phyloP scores from a whole-genome alignment of 2,797 vertebrate species.

The Lutjanus campechanus region DNA sequence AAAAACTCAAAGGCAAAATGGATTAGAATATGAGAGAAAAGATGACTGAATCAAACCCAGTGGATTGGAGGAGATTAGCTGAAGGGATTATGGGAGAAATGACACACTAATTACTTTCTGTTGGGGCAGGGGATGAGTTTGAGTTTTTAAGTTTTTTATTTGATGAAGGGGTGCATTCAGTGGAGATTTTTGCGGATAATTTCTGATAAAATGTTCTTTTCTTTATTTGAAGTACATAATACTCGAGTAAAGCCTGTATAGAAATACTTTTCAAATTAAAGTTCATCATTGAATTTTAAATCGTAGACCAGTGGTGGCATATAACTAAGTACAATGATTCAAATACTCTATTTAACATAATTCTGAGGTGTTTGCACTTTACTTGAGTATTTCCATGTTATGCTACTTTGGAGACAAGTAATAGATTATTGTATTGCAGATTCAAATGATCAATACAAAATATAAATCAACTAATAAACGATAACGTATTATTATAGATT shows the following conservation, averaged over 20 bases:
- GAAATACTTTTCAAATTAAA: background rate
- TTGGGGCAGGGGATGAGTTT: slow-evolving; percentile 54
- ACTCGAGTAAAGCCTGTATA: background rate
- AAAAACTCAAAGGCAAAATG: slow-evolving; percentile 88
- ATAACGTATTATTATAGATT: too few relatives aligned
- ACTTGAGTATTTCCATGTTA: too few relatives aligned
- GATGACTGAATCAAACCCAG: slow-evolving; percentile 87
- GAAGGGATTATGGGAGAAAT: slow-evolving; percentile 81
- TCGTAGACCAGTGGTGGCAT: too few relatives aligned
- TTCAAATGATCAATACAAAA: too few relatives aligned
- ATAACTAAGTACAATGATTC: too few relatives aligned
- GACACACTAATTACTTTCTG: slow-evolving; percentile 84
- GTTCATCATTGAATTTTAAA: background rate
- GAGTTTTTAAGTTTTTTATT: slow-evolving; percentile 42
- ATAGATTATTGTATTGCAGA: too few relatives aligned
- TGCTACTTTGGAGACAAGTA: too few relatives aligned
- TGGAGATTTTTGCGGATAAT: slow-evolving; percentile 5
- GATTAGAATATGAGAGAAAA: slow-evolving; percentile 88
- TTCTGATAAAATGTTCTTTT: slow-evolving; percentile 15
- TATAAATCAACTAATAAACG: too few relatives aligned
- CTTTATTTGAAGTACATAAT: slow-evolving; percentile 1
- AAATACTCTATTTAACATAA: too few relatives aligned
- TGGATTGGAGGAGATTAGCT: slow-evolving; percentile 86
- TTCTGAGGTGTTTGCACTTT: too few relatives aligned
- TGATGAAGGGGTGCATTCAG: slow-evolving; percentile 24